Conservation (phyloP, 2,797 vertebrate genomes). For the Sciaenops ocellatus region DNA sequence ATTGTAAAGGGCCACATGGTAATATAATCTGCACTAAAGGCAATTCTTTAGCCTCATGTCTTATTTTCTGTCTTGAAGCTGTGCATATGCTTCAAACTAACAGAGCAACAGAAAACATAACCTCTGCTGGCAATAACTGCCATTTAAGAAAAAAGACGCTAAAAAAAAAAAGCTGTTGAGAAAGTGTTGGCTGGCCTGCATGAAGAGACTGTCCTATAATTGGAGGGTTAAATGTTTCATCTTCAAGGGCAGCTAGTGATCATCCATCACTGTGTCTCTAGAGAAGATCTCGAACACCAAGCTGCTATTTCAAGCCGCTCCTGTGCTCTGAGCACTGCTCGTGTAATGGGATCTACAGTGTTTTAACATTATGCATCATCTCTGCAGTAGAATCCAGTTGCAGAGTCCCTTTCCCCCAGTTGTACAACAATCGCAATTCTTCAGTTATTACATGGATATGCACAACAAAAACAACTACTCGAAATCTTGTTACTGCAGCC, state of each 20-base stretch:
- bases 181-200: neutral
- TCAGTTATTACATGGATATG: neutral
- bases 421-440: slow-evolving; percentile 3
- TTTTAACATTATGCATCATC: neutral
- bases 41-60: fast-evolving
- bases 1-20: neutral
- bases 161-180: neutral
- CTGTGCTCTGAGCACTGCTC: neutral
- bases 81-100: neutral
- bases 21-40: neutral
- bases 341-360: neutral
- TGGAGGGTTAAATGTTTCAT: slow-evolving; percentile 10
- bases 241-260: neutral
- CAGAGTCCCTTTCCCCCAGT: neutral
- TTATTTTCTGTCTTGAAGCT: neutral
- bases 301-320: slow-evolving; percentile 2
- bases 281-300: neutral
- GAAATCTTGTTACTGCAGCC: slow-evolving; percentile 10
- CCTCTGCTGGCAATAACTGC: neutral
- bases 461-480: slow-evolving; percentile 19
- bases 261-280: neutral
- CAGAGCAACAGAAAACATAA: neutral
- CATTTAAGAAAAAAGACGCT: too few species aligned
- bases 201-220: neutral
- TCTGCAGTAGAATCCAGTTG: slow-evolving; percentile 13